Conservation (phyloP, 2,113 vertebrate species). For the Lycaon pictus region DNA sequence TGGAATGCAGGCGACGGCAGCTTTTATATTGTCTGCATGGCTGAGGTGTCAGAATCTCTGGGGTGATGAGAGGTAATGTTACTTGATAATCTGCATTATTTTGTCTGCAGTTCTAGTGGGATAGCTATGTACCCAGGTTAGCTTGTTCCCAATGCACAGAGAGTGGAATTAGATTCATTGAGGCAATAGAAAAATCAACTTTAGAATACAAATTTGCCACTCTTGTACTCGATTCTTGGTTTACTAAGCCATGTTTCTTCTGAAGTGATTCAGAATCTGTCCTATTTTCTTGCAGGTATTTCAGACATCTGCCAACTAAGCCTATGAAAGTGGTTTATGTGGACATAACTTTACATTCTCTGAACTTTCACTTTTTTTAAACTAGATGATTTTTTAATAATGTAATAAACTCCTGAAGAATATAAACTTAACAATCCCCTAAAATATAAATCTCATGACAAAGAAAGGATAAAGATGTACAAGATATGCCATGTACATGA, state of each 20-base stretch:
- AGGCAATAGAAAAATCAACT: slow-evolving; percentile 24
- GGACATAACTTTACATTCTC: background rate
- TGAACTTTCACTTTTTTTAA: background rate
- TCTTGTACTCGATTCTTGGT: background rate
- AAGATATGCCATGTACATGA: background rate
- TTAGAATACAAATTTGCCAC: background rate
- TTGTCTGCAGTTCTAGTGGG: background rate
- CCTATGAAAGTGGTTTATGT: background rate
- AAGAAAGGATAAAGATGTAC: background rate
- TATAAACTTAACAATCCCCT: background rate
- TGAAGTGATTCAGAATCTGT: background rate
- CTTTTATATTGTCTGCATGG: background rate
- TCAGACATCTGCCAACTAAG: slow-evolving; percentile 5
- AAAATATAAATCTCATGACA: background rate
- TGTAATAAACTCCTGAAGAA: background rate
- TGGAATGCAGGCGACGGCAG: background rate
- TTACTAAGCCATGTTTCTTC: background rate
- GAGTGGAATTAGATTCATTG: slow-evolving; percentile 34
- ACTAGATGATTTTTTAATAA: background rate
- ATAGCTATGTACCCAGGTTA: background rate
- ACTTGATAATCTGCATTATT: background rate
- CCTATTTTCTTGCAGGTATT: background rate
- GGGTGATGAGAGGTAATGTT: background rate
- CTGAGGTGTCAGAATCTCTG: background rate
- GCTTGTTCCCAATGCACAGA: background rate